Evolutionary conservation across 1,140 invertebrate genomes (phyloP), one percentile per base, ranked within the genome.

Genomic region (Drosophila leontia): DNA sequence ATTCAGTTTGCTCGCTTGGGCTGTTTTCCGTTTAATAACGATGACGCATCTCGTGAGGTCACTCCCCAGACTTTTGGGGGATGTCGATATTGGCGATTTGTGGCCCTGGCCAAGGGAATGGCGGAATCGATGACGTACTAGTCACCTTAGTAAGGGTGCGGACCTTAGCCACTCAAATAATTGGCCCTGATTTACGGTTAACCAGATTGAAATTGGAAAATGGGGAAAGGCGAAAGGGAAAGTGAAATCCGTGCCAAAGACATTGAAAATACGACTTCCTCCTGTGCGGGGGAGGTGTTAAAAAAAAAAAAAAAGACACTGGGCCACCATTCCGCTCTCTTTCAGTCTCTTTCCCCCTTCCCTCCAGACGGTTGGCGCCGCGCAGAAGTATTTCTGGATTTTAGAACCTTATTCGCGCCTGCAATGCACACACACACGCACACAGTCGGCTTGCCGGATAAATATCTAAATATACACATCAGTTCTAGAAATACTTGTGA

Each of bases 21-120:
- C 64, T 56, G 53, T n/a, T 63, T 78, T 71, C 42, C 58, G 64
- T 72, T 87, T 82, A 85, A 75, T 75, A 90, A 69, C 68, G 80
- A 88, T 88, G 84, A 87, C 84, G 84, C 83, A 86, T 74, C 70
- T 75, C 65, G 84, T 87, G 84, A 88, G 84, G 74, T 88, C 84
- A 87, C 82, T 53, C 50, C 44, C 45, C 41, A 62, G 57, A 68
- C 70, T 51, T 63, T 65, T 44, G 71, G 53, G 56, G 63, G 63
- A 78, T 72, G 58, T 78, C 64, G 75, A 71, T 71, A 68, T 70
- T 56, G 65, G 70, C 17, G 29, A 55, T 58, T 67, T 47, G 50
- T 78, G 62, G 42, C 29, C 55, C 42, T 60, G 59, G 63, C 48
- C 69, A 34, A 56, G 47, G 61, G 51, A 44, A 39, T 72, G 42